Evolutionary conservation across 2,888 invertebrate species (phyloP).

Genomic region (Laothoe populi): DNA sequence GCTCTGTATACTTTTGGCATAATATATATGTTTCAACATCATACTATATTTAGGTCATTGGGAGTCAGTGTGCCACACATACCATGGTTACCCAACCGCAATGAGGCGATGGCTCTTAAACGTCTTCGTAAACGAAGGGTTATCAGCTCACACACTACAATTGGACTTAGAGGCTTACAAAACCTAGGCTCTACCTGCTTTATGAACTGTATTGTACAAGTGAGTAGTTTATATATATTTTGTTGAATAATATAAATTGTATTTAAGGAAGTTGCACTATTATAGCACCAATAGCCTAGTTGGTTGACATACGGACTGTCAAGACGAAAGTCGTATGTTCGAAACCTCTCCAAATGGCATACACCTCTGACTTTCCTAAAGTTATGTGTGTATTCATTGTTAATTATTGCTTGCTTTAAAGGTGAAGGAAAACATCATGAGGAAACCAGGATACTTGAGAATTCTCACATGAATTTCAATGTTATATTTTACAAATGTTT

Average conservation of each 20-base stretch:
- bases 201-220: constrained; percentile 98
- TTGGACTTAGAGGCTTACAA: constrained; percentile 96
- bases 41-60: constrained; percentile 66
- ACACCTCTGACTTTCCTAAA: no score
- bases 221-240: constrained; percentile 43
- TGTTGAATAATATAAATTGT: neutral
- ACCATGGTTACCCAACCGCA: constrained; percentile 91
- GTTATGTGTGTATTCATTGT: no score
- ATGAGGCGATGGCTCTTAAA: constrained; percentile 90
- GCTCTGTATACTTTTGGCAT: no score
- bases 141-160: constrained; percentile 92
- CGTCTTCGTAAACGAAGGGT: constrained; percentile 91
- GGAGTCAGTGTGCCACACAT: constrained; percentile 87
- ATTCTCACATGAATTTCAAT: no score
- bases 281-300: neutral
- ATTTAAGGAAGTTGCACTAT: neutral
- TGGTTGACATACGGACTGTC: no score
- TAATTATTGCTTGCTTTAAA: no score
- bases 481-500: no score
- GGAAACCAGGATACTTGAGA: no score
- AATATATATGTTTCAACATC: no score
- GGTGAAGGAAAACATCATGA: no score
- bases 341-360: no score
- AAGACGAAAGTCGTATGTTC: no score
- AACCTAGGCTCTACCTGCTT: constrained; percentile 99